Percentiles rank a stretch among this genome's conserved stretches.
Evolutionary conservation across 2,888 invertebrate genomes (phyloP).

Genomic region (Anodontia alba): DNA sequence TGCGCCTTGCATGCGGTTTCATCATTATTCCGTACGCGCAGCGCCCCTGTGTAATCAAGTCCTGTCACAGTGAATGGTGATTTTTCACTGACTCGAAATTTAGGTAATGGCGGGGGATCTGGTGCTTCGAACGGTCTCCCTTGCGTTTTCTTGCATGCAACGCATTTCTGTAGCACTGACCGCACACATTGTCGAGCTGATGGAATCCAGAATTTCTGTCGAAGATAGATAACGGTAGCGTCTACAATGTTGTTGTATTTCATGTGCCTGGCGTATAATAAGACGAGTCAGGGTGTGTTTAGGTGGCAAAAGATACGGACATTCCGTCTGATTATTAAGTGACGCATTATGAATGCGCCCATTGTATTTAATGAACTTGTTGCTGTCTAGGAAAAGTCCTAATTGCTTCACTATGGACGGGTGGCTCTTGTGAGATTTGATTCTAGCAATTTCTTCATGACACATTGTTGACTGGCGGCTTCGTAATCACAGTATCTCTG

Average conservation of each 20-base stretch:
- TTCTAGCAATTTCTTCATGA: neutral
- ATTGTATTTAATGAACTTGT: too few species aligned
- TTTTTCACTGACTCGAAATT: slow-evolving; percentile 21
- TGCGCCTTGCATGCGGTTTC: slow-evolving; percentile 37
- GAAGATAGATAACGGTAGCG: neutral
- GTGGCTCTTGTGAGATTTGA: too few species aligned
- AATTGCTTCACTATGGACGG: neutral
- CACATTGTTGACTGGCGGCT: neutral
- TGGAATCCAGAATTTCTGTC: slow-evolving; percentile 38
- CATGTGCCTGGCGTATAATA: too few species aligned
- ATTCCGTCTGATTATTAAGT: too few species aligned
- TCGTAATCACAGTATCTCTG: neutral
- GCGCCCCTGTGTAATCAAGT: slow-evolving; percentile 45
- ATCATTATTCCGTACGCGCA: slow-evolving; percentile 18
- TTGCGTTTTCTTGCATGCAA: slow-evolving; percentile 33
- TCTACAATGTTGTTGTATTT: neutral
- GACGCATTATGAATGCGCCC: too few species aligned
- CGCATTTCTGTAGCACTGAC: too few species aligned
- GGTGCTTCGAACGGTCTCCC: slow-evolving; percentile 34
- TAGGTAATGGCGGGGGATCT: slow-evolving; percentile 40
- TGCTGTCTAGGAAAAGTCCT: too few species aligned
- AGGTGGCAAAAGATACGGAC: too few species aligned
- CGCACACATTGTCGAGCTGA: slow-evolving; percentile 28
- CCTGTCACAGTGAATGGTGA: slow-evolving; percentile 55
- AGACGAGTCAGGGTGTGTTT: too few species aligned